phyloP scores from a whole-genome alignment of 2,113 vertebrate genomes.

The Hippocampus abdominalis region DNA sequence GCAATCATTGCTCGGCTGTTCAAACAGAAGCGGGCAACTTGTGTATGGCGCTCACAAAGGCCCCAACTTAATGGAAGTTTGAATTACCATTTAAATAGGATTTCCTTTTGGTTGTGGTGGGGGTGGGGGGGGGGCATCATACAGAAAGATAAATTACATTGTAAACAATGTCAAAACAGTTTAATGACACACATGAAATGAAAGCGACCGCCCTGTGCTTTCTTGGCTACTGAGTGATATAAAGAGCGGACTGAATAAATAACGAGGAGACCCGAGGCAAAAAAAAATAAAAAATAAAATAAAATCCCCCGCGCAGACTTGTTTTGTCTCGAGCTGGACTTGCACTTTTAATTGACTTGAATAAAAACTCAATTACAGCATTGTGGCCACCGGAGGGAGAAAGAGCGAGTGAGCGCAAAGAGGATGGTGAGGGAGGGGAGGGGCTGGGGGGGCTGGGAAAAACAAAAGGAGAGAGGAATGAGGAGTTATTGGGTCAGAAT shows the following conservation, averaged over 20 bases:
- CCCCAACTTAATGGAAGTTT: constrained; percentile 70
- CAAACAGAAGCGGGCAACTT: constrained; percentile 58
- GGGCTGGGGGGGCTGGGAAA: constrained; percentile 38
- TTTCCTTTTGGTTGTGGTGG: constrained; percentile 55
- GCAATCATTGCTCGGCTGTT: constrained; percentile 52
- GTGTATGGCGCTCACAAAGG: constrained; percentile 58
- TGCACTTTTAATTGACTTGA: constrained; percentile 73
- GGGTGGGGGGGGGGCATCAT: constrained; percentile 50
- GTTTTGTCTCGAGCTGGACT: constrained; percentile 61
- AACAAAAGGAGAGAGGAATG: constrained; percentile 48
- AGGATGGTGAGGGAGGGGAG: constrained; percentile 23
- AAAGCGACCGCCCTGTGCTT: constrained; percentile 56
- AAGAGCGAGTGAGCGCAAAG: constrained; percentile 28
- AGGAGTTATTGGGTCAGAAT: constrained; percentile 70
- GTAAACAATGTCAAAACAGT: constrained; percentile 75
- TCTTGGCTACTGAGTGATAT: constrained; percentile 58
- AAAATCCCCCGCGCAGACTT: constrained; percentile 47
- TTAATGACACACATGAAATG: constrained; percentile 74
- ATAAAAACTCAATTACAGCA: constrained; percentile 73
- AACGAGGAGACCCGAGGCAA: constrained; percentile 46
- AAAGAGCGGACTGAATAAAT: constrained; percentile 63
- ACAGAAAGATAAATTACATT: constrained; percentile 72
- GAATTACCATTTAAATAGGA: constrained; percentile 79
- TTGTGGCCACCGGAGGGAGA: constrained; percentile 62
- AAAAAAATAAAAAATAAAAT: no score